A percentile compares a stretch with the other conserved stretches of the same genome.
phyloP scores from a whole-genome alignment of 2,888 invertebrate genomes.

The Erpobdella octoculata region DNA sequence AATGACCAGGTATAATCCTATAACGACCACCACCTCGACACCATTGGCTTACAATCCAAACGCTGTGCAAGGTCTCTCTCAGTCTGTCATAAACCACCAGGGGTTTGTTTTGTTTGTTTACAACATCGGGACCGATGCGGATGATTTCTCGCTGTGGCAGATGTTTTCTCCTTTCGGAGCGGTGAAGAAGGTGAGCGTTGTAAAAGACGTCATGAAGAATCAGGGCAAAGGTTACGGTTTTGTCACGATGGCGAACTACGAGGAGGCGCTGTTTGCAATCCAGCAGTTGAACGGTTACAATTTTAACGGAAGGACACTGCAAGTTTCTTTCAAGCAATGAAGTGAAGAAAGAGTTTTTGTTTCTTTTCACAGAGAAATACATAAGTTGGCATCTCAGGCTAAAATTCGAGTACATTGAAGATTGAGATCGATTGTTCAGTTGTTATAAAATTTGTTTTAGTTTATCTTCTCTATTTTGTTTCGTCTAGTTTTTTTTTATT shows the following conservation, averaged over 20 bases:
- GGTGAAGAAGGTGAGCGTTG: conserved; percentile 50
- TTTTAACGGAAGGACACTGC: conserved; percentile 46
- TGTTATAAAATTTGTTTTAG: background rate
- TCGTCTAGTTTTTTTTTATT: background rate
- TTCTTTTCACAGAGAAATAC: background rate
- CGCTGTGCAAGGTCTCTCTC: background rate
- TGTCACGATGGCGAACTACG: conserved; percentile 52
- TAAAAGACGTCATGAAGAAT: conserved; percentile 47
- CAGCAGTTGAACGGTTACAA: conserved; percentile 49
- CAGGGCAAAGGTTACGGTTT: conserved; percentile 52
- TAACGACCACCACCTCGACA: conserved; percentile 17
- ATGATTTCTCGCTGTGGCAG: conserved; percentile 50
- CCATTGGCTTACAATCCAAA: conserved; percentile 1
- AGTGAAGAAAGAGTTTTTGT: background rate
- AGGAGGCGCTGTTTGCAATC: conserved; percentile 51
- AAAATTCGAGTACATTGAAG: too few species aligned
- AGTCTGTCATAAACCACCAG: conserved; percentile 16
- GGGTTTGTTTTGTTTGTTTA: conserved; percentile 51
- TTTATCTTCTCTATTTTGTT: background rate
- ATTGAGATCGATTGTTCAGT: background rate
- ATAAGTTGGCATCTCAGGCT: conserved; percentile 25
- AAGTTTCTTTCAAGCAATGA: conserved; percentile 47
- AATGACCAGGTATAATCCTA: conserved; percentile 32
- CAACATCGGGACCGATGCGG: conserved; percentile 51
- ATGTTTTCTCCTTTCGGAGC: conserved; percentile 51